These are phyloP conservation scores for Haemorhous mexicanus DNA, from an alignment of 2,113 vertebrate species.

Conservation along the genomic window DNA sequence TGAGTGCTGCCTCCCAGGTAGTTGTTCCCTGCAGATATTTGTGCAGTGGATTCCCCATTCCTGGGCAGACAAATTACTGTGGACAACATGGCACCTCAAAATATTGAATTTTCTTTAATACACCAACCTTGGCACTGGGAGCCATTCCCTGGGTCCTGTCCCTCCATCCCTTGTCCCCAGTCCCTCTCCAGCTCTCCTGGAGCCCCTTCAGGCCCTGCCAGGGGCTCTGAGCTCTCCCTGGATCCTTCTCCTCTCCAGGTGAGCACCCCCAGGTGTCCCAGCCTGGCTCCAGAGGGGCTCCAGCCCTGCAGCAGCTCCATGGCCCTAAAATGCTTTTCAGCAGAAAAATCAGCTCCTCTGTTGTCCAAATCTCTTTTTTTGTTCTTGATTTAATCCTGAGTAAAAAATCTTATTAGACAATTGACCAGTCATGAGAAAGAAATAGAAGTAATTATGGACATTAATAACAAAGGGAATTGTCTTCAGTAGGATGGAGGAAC, in stretches of 20 bases:
- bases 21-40: background rate
- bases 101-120: background rate
- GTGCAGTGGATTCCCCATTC: background rate
- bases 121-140: background rate
- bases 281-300: background rate
- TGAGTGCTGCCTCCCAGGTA: background rate
- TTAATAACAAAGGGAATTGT: background rate
- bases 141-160: background rate
- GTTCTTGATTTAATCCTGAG: background rate
- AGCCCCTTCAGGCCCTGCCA: background rate
- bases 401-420: background rate
- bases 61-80: background rate
- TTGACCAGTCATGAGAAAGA: background rate
- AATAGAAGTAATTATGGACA: background rate
- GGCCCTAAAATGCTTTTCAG: background rate
- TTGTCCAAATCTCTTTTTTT: background rate
- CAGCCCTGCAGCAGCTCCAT: rapidly evolving
- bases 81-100: background rate
- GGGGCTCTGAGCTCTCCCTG: background rate
- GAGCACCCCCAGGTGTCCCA: background rate
- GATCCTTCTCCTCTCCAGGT: background rate
- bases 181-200: background rate
- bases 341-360: background rate
- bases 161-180: background rate
- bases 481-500: background rate